Evolutionary conservation across 2,888 invertebrate species (phyloP), one percentile per base, ranked within the genome.

Genomic region (Philereme transversata): DNA sequence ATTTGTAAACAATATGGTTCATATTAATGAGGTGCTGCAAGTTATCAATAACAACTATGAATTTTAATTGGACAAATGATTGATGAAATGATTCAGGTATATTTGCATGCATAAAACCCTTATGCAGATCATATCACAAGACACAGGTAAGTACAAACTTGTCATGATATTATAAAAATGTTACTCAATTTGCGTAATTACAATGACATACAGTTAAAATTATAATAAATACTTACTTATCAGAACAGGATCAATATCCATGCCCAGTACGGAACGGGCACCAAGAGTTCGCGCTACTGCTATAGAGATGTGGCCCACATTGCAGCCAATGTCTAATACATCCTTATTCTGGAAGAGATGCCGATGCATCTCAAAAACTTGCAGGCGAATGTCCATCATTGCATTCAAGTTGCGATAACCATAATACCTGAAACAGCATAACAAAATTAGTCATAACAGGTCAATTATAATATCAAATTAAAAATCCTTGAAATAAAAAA

Each of bases 291-390:
- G 94, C 0, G 98, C 99, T 51, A 99, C 94, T 0, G 96, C 95
- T 45, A 99, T 94, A 7, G 99, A 98, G 71, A 99, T 95, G 82
- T 98, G 97, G 0, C 99, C 99, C 64, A 98, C 97, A 88, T 99
- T 99, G 87, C 99, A 99, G 10, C 99, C 99, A 79, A 99, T 97
- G 82, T 99, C 99, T 68, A 99, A 92, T 48, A 99, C 96, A 86
- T 98, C 97, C 87, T 97, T 98, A 68, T 96, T 96, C 67, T 95
- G 93, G 84, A 99, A 99, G 79, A 99, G 93, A 75, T 97, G 96
- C 47, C 94, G 92, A 75, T 97, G 95, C 78, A 95, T 94, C 62
- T 94, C 94, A 76, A 99, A 96, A 58, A 96, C 95, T 76, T 95
- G 95, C 70, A 99, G 90, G 55, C 99, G 94, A 48, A 96, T 94